Base-by-base conservation (phyloP, 1,140 invertebrate species). In the Trichonephila inaurata region DNA sequence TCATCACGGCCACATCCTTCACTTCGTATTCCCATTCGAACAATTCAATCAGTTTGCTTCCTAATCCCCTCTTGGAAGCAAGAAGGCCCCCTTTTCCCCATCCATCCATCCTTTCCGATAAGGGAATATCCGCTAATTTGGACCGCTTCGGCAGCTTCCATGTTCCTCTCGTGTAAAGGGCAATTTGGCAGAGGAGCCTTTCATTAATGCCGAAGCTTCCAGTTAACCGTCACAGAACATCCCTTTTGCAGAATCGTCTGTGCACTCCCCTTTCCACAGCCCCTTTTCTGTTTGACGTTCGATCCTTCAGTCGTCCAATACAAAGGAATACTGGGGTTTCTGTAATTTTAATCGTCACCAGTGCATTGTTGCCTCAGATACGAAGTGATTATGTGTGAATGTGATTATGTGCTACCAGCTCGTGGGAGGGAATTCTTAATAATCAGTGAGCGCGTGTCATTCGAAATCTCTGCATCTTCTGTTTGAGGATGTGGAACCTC, bases 21-120 rank as follows among this genome's bases (percentile, higher is more conserved):
- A 28, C 24, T 33, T 82, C 72, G 44, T 44, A 85, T 81, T 92
- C 81, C 81, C 82, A 85, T 33, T 83, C 90, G 51, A 83, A 85
- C 90, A 92, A 92, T 92, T 92, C 90, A 92, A 92, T 92, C 90
- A 92, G 58, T 82, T 82, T 62, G 77, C 77, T 69, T 92, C 69
- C 81, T 92, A 81, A 82, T 91, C 72, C 77, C 77, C 81, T 92
- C 19, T 64, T 83, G 14, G 72, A 40, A 33, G 89, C 18, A 40
- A 33, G 72, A 18, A 40, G 21, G 51, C 4, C 44, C 81, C 81
- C 44, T 28, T 28, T 33, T 44, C 82, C 21, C 51, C 51, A 51
- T 51, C 2, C 44, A 51, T 51, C 51, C 51, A 51, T 12, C 51
- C 69, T 82, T 64, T 85, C 51, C 51, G 90, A 92, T 66, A 24